Evolutionary conservation across 2,888 invertebrate genomes (phyloP), one percentile per base, ranked within the genome.

Genomic region (Tetheella fluctuosa): DNA sequence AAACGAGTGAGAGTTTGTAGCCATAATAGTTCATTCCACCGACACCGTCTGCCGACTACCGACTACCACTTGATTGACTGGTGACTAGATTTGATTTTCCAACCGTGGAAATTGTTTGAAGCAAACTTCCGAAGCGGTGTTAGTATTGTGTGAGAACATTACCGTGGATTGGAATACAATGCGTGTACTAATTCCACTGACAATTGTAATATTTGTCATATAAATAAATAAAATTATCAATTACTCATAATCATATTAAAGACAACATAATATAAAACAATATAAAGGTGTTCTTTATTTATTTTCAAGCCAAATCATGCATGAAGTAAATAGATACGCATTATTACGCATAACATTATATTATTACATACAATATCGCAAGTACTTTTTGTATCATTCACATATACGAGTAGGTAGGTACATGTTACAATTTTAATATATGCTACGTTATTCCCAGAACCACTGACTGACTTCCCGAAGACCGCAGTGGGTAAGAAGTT

Each of bases 1-100:
- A 34, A 34, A 34, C 72, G 71, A 89, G 91, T 90, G 91, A 91
- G 91, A 91, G 91, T 90, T 87, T 71, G 77, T 70, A 72, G 74
- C 79, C 84, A 85, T 86, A 86, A 86, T 84, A 88, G 90, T 87
- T 88, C 87, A 88, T 88, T 89, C 81, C 83, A 85, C 88, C 85
- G 80, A 59, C 59, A 28, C 28, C 56, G 58, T 58, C 57, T 48
- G n/a, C 48, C 57, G 23, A 37, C 59, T 55, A 48, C 57, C 62
- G 68, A 63, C 59, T 65, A 67, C 42, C 59, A 63, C 59, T 63
- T 67, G 66, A 69, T 63, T 60, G 67, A 68, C 66, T 6, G 48
- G 10, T n/a, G 48, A 17, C 48, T 65, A 58, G 62, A 71, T 68
- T 76, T 64, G 59, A 71, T 74, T 78, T 74, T 71, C 69, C 67